Conservation (phyloP, 2,113 vertebrate genomes). For the Gopherus evgoodei region DNA sequence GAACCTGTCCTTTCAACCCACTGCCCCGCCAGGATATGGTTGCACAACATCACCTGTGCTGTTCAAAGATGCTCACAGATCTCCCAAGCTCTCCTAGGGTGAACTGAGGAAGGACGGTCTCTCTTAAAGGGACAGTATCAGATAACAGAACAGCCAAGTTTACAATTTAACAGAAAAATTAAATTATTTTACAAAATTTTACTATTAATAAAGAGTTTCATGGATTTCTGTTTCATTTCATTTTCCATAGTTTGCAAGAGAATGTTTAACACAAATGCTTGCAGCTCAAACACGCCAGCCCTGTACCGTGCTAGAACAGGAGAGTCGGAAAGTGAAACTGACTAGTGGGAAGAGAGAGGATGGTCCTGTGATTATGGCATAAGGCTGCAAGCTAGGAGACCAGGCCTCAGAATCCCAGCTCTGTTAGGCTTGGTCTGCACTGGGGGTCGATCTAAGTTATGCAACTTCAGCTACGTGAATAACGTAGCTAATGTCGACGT, state of each 20-base stretch:
- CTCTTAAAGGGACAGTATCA: not conserved
- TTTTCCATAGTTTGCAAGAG: not conserved
- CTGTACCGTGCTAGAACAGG: not conserved
- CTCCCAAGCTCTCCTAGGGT: not conserved
- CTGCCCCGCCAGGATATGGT: not conserved
- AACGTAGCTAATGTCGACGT: no score
- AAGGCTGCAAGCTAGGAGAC: not conserved
- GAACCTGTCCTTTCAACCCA: not conserved
- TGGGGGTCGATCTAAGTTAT: no score
- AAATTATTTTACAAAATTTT: not conserved
- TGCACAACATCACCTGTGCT: not conserved
- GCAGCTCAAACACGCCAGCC: not conserved
- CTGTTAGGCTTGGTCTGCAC: no score
- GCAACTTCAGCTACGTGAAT: no score
- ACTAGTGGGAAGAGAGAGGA: not conserved
- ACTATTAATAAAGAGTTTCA: not conserved
- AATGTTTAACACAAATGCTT: not conserved
- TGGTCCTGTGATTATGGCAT: not conserved
- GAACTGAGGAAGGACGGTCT: not conserved
- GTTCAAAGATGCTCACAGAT: not conserved
- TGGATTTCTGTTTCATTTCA: not conserved
- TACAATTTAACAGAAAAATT: not conserved
- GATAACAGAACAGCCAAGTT: not conserved
- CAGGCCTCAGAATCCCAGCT: not conserved
- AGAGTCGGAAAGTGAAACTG: not conserved